Evolutionary conservation across 23 tunicate genomes (phyloP).

Genomic region (Oikopleura vanhoeffeni): DNA sequence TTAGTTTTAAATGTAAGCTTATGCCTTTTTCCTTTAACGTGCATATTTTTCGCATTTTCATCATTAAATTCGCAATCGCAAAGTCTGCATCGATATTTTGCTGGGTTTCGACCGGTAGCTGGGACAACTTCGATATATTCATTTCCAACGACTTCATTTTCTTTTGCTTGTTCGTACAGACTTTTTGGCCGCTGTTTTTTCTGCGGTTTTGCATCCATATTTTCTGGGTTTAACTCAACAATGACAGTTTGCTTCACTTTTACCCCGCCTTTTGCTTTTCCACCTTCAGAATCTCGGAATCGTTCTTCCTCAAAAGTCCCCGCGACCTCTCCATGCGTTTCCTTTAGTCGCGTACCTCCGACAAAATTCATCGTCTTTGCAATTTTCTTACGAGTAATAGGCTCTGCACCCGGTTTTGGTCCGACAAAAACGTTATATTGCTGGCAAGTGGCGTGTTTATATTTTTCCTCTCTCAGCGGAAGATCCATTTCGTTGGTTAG

Average conservation of each 20-base stretch:
- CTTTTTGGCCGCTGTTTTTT: not conserved
- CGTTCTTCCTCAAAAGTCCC: not conserved
- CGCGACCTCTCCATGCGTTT: not conserved
- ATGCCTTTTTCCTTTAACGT: slow-evolving; percentile 46
- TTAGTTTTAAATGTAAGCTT: slow-evolving; percentile 44
- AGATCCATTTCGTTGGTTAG: slow-evolving; percentile 32
- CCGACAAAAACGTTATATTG: not conserved
- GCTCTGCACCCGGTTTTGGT: not conserved
- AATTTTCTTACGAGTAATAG: not conserved
- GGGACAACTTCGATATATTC: slow-evolving; percentile 35
- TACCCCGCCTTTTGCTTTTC: not conserved
- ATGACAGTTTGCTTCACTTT: not conserved
- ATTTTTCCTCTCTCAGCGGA: slow-evolving; percentile 45
- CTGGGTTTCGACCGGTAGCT: slow-evolving; percentile 36
- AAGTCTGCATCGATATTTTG: slow-evolving; percentile 31
- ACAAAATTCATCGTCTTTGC: not conserved
- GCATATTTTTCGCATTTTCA: slow-evolving; percentile 25
- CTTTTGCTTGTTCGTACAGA: not conserved
- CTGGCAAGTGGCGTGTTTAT: not conserved
- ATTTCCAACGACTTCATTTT: slow-evolving; percentile 33
- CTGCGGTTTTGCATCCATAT: not conserved
- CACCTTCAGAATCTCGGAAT: not conserved
- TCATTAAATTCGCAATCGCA: slow-evolving; percentile 69
- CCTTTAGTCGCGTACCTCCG: not conserved
- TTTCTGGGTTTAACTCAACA: not conserved